Conservation (phyloP, 30 jellyfish, hydroid and myxozoan species). For the Catostylus mosaicus region DNA sequence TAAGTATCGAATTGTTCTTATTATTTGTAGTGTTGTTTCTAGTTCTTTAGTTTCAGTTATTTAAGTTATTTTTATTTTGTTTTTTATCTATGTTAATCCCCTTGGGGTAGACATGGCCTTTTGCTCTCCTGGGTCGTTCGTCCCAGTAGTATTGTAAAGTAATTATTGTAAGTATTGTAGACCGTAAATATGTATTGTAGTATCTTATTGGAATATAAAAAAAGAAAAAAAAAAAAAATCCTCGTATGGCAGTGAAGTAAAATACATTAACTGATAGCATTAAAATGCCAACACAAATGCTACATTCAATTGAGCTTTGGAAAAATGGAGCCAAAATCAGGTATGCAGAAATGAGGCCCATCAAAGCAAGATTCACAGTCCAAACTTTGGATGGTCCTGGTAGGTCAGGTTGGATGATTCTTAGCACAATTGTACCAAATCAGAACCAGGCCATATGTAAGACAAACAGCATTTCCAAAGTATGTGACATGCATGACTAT, state of each 20-base stretch:
- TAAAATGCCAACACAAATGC: neutral
- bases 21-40: too few species aligned
- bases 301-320: constrained; percentile 2
- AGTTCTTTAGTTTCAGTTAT: too few species aligned
- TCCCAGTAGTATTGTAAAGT: too few species aligned
- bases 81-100: too few species aligned
- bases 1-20: too few species aligned
- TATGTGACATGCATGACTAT: neutral
- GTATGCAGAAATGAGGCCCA: neutral
- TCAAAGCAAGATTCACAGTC: constrained; percentile 21
- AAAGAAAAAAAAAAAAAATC: neutral
- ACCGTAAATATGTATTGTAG: too few species aligned
- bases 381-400: constrained; percentile 48
- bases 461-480: constrained; percentile 20
- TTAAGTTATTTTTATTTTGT: too few species aligned
- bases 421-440: constrained; percentile 18
- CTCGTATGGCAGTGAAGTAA: neutral
- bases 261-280: neutral
- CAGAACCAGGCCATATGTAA: constrained; percentile 4
- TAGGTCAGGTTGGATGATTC: constrained; percentile 28
- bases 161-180: too few species aligned
- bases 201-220: too few species aligned
- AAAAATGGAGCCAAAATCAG: constrained; percentile 25
- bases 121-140: too few species aligned
- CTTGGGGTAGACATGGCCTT: too few species aligned